phyloP scores from a whole-genome alignment of 1,140 invertebrate genomes.

The Arion vulgaris region DNA sequence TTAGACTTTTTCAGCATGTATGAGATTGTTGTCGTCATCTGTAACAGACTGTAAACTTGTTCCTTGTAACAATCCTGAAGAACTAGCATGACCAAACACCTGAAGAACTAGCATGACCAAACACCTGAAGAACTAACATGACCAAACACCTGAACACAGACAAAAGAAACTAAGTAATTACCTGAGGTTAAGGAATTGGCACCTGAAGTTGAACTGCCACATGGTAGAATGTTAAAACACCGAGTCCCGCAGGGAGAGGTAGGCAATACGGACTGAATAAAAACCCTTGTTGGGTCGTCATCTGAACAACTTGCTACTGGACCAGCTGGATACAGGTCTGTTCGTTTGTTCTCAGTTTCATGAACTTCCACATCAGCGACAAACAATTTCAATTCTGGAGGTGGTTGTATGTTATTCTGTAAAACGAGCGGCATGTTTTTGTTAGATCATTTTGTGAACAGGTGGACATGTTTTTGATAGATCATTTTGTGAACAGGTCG shows the following conservation, averaged over 20 bases:
- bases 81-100: no score
- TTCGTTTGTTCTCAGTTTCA: neutral
- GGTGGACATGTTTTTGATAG: no score
- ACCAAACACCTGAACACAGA: neutral
- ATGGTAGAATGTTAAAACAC: conserved; percentile 8
- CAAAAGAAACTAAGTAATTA: neutral
- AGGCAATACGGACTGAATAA: neutral
- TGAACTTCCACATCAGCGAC: neutral
- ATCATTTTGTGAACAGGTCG: no score
- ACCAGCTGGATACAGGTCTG: neutral
- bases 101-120: no score
- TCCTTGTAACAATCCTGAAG: no score
- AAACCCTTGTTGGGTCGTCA: neutral
- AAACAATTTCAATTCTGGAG: neutral
- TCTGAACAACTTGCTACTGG: neutral
- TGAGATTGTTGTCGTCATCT: no score
- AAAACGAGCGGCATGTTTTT: neutral
- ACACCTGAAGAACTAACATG: no score
- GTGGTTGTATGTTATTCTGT: conserved; percentile 7
- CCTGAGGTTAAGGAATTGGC: conserved; percentile 23
- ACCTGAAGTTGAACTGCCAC: neutral
- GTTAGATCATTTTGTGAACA: no score
- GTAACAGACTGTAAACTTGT: no score
- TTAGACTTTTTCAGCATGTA: no score
- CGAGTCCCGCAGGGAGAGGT: neutral